A percentile compares a stretch with the other conserved stretches of the same genome.
These are phyloP conservation scores for Clarias pachynema DNA, from an alignment of 2,797 vertebrate genomes.

Conservation along the genomic window DNA sequence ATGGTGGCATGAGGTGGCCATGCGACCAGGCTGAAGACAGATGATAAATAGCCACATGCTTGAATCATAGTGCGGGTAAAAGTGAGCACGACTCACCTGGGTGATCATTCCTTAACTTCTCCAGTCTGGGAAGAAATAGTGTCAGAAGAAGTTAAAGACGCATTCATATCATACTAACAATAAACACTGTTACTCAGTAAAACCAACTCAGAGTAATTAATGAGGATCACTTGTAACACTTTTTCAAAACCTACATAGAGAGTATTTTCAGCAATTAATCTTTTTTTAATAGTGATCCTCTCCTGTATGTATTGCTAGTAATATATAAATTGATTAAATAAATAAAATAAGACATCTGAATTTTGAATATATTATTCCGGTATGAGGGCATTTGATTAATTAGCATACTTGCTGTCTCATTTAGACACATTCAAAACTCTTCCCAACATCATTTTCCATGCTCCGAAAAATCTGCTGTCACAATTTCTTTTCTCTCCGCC, in stretches of 20 bases:
- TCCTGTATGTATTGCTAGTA: constrained; percentile 61
- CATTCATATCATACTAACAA: neutral
- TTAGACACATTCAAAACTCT: constrained; percentile 79
- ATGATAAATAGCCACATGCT: constrained; percentile 92
- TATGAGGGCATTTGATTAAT: constrained; percentile 77
- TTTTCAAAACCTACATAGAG: neutral
- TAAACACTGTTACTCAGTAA: neutral
- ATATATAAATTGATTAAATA: constrained; percentile 72
- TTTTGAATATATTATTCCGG: constrained; percentile 74
- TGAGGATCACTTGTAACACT: neutral
- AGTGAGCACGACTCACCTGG: constrained; percentile 42
- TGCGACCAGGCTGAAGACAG: constrained; percentile 97
- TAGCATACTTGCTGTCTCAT: constrained; percentile 76
- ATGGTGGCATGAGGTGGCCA: constrained; percentile 93
- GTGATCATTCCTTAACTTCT: constrained; percentile 21
- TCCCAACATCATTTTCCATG: constrained; percentile 66
- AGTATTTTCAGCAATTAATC: neutral
- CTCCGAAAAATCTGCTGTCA: constrained; percentile 73
- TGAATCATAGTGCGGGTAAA: constrained; percentile 73
- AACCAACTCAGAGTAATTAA: neutral
- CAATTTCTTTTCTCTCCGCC: constrained; percentile 76
- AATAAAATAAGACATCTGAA: constrained; percentile 73
- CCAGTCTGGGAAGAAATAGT: constrained; percentile 29
- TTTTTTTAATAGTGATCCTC: constrained; percentile 45
- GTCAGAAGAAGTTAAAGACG: neutral